Base-by-base conservation (phyloP, 2,113 vertebrate genomes). In the Abramis brama region DNA sequence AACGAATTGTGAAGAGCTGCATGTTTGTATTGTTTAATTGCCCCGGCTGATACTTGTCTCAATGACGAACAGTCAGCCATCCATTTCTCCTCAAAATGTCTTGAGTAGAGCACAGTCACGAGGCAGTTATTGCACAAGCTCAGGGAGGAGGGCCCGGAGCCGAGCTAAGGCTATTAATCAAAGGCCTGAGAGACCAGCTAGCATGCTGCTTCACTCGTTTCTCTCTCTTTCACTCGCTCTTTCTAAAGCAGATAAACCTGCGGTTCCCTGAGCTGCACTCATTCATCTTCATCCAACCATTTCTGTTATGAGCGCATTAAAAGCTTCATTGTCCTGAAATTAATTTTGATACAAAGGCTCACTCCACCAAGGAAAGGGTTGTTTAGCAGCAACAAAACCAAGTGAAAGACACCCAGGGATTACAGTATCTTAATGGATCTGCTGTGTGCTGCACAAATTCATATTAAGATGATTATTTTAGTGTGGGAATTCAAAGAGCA, bases 251-350 rank as follows among this genome's bases (percentile, higher is more conserved):
- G 50, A 83, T 83, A 83, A 83, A 83, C 68, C 82, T 74, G 36
- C 21, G 23, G 30, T 83, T 85, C 83, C 75, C 23, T 85, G 36
- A 57, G 73, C 71, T 27, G 87, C 6, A 85, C 27, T 83, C 39
- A 88, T 87, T 88, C 84, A 75, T 91, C 73, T 84, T 87, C 60
- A 83, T 87, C 78, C 81, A 47, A n/a, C 79, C 66, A 83, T 78
- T 87, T 90, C 62, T 87, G 83, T 86, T 86, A 78, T 83, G 76
- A 79, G 70, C 68, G 33, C 71, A 83, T 86, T 88, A 82, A 89
- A 86, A 80, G 83, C 84, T 86, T 82, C 59, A 89, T 85, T 88
- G 82, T 88, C 79, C 80, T 87, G 87, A 85, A 88, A 91, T 88
- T 82, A 73, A 89, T 89, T 88, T 84, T 74, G 43, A 85, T 64